A percentile compares a stretch with the other conserved stretches of the same genome.
These are phyloP conservation scores for Gymnogyps californianus DNA, from an alignment of 2,113 vertebrate genomes.

Conservation along the genomic window DNA sequence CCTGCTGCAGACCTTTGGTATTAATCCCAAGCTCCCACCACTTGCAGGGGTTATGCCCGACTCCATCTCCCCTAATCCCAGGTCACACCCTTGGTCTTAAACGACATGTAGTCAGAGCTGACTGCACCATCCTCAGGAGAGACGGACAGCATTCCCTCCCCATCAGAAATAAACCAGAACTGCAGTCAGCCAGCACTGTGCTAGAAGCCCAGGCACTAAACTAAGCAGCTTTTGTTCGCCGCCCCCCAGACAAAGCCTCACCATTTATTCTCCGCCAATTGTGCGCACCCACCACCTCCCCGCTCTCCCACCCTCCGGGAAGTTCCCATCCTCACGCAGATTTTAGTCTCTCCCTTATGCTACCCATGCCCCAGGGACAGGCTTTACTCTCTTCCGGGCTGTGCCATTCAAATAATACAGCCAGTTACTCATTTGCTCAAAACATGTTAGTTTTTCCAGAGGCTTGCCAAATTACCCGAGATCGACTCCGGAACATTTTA, in stretches of 20 bases:
- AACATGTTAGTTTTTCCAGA: background rate
- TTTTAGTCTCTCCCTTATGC: background rate
- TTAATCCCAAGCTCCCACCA: background rate
- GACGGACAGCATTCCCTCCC: background rate
- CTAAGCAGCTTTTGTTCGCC: constrained; percentile 21
- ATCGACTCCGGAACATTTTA: background rate
- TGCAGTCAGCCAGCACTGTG: background rate
- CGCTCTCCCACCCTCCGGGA: background rate
- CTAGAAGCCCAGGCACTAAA: background rate
- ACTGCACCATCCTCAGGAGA: background rate
- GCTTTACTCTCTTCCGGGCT: background rate
- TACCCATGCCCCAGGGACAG: background rate
- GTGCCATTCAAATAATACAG: background rate
- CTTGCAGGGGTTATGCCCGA: rapidly evolving
- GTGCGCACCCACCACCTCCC: background rate
- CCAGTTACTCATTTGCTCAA: background rate
- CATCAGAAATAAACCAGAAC: background rate
- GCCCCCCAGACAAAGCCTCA: constrained; percentile 38
- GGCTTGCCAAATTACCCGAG: background rate
- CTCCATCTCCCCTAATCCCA: background rate
- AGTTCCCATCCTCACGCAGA: background rate
- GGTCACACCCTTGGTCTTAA: background rate
- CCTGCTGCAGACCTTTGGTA: background rate
- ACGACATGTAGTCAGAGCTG: background rate
- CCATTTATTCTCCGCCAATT: constrained; percentile 1